phyloP scores from a whole-genome alignment of 2,113 vertebrate genomes.

The Terrapene triunguis region DNA sequence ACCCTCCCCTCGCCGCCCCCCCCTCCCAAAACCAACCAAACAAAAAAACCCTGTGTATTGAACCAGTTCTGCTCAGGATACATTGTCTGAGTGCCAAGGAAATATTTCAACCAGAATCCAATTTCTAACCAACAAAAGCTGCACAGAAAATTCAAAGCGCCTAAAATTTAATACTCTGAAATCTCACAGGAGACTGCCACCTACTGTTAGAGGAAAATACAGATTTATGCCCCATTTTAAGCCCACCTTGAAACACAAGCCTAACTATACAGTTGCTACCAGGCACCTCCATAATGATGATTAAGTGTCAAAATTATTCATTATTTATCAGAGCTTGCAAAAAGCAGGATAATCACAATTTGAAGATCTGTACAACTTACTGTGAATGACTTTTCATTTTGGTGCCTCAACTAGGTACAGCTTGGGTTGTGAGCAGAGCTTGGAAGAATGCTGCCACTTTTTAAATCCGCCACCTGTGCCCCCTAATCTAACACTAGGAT shows the following conservation, averaged over 20 bases:
- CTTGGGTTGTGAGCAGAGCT: background rate
- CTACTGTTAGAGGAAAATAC: background rate
- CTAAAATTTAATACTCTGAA: background rate
- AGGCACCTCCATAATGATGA: background rate
- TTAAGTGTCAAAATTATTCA: slow-evolving; percentile 23
- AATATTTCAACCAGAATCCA: background rate
- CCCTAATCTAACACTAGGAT: slow-evolving; percentile 25
- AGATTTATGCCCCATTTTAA: background rate
- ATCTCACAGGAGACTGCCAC: background rate
- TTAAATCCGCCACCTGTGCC: background rate
- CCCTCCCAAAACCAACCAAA: too few species aligned
- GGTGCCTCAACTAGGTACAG: slow-evolving; percentile 21
- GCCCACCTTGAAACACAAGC: background rate
- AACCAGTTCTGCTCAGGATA: background rate
- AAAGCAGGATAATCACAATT: slow-evolving; percentile 13
- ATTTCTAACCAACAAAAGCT: background rate
- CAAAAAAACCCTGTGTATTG: background rate
- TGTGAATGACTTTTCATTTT: background rate
- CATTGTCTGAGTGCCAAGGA: background rate
- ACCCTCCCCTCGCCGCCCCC: background rate
- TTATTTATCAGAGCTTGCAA: slow-evolving; percentile 33
- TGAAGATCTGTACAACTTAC: slow-evolving; percentile 16
- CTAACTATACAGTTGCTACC: background rate
- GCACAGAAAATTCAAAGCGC: background rate
- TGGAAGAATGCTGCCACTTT: slow-evolving; percentile 28